Conservation (phyloP, 1,140 invertebrate genomes). For the Scaptomyza graminum region DNA sequence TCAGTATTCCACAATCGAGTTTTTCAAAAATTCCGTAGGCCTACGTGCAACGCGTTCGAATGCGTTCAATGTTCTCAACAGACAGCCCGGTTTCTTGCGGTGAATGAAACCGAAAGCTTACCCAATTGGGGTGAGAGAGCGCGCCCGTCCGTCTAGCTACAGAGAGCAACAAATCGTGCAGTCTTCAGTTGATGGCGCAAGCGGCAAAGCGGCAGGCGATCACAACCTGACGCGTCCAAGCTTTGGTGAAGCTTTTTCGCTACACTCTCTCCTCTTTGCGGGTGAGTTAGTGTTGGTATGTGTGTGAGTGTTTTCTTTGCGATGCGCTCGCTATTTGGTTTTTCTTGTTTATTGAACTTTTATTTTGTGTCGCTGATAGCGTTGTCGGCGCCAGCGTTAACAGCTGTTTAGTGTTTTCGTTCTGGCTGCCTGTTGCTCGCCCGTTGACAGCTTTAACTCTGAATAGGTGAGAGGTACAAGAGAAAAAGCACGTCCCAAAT, state of each 20-base stretch:
- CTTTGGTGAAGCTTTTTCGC: slow-evolving; percentile 51
- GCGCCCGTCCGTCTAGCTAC: neutral
- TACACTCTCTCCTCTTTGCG: slow-evolving; percentile 20
- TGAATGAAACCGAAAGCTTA: slow-evolving; percentile 65
- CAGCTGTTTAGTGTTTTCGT: slow-evolving; percentile 76
- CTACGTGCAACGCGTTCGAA: slow-evolving; percentile 74
- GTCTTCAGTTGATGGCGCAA: neutral
- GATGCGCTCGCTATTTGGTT: slow-evolving; percentile 26
- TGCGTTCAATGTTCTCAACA: slow-evolving; percentile 75
- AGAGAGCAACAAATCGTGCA: slow-evolving; percentile 10
- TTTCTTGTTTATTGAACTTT: slow-evolving; percentile 31
- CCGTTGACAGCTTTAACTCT: slow-evolving; percentile 25
- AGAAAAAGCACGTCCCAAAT: slow-evolving; percentile 43
- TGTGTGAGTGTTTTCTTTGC: slow-evolving; percentile 24
- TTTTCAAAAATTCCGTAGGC: slow-evolving; percentile 45
- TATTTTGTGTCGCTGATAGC: slow-evolving; percentile 30
- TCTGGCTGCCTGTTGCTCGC: slow-evolving; percentile 35
- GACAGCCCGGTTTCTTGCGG: slow-evolving; percentile 67
- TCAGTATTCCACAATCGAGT: slow-evolving; percentile 17
- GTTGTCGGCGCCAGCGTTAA: slow-evolving; percentile 46
- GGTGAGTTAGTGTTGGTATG: neutral
- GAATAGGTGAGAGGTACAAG: neutral
- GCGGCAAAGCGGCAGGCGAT: slow-evolving; percentile 28
- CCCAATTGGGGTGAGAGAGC: slow-evolving; percentile 39
- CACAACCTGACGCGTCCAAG: slow-evolving; percentile 65